Evolutionary conservation across 2,113 vertebrate species (phyloP), one percentile per base, ranked within the genome.

Genomic region (Phylloscopus trochiloides): DNA sequence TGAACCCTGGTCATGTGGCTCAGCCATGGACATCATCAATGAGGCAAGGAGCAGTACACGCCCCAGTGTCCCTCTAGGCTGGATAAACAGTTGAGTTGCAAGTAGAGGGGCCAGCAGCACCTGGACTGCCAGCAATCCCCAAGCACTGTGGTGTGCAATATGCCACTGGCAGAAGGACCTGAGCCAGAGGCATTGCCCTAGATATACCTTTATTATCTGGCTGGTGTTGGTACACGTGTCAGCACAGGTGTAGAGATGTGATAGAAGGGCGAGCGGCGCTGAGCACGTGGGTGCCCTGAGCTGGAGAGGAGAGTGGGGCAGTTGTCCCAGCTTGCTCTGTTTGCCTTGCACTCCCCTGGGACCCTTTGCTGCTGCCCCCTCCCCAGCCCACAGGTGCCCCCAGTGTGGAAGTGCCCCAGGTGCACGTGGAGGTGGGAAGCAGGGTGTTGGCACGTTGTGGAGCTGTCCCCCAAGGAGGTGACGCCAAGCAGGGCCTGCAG

Each of bases 141-240:
- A 1, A 31, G 31, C 4, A 1, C 67, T 24, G 24, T 5, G 2
- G 16, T 4, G 0, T 17, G 42, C 1, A 3, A 6, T 65, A 65
- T 32, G 8, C 34, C 34, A 21, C 47, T 47, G 50, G 83, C 26
- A 78, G 24, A 78, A 93, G 28, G 61, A 95, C 48, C n/a, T 1
- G 9, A 96, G 50, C 54, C 32, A 16, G 67, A 94, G 67, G 45
- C 21, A 1, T 57, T 42, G 32, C 79, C 94, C 73, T 45, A 32
- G 78, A 73, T 90, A 91, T 83, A 93, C 73, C 36, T 91, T 97
- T 97, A 97, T 97, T 97, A 71, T 81, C 91, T 86, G 57, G 72
- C 93, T 94, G 86, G 94, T 96, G 88, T 73, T 61, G 83, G 66
- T 92, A 97, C 81, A 94, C 3, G 13, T 78, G 89, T 90, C 89